These are phyloP conservation scores for Lypha dubia DNA, from an alignment of 2,888 invertebrate species.

Conservation along the genomic window DNA sequence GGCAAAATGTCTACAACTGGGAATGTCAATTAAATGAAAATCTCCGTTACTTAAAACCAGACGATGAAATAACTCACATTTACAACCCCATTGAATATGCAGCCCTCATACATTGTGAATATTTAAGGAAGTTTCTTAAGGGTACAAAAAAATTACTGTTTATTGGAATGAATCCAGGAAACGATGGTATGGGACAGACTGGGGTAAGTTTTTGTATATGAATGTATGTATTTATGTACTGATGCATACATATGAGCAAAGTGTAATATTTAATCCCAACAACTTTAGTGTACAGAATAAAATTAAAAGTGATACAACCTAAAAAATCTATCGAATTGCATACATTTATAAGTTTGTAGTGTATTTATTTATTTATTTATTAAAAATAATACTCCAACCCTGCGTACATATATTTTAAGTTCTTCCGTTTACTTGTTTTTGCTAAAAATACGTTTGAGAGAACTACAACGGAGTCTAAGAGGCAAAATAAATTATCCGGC, in stretches of 20 bases:
- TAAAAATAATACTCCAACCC: too few relatives aligned
- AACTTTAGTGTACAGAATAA: too few relatives aligned
- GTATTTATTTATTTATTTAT: too few relatives aligned
- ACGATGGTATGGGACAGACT: slow-evolving; percentile 97
- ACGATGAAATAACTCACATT: slow-evolving; percentile 81
- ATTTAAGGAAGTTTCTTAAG: slow-evolving; percentile 88
- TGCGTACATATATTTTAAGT: too few relatives aligned
- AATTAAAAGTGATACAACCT: too few relatives aligned
- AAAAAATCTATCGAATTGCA: too few relatives aligned
- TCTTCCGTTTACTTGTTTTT: too few relatives aligned
- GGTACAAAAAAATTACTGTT: slow-evolving; percentile 89
- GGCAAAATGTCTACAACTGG: slow-evolving; percentile 78
- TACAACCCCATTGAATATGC: slow-evolving; percentile 96
- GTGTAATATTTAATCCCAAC: too few relatives aligned
- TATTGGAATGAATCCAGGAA: slow-evolving; percentile 98
- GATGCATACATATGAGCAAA: background rate
- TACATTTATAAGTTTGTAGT: too few relatives aligned
- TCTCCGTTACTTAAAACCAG: slow-evolving; percentile 45
- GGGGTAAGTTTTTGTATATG: slow-evolving; percentile 85
- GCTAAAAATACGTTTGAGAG: too few relatives aligned
- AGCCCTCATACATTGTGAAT: slow-evolving; percentile 89
- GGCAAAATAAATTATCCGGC: too few relatives aligned
- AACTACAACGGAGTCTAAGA: too few relatives aligned
- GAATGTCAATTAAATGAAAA: slow-evolving; percentile 78
- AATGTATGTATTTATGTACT: background rate